Percentiles rank a stretch among this genome's conserved stretches.
Conservation (phyloP, 2,797 vertebrate genomes). For the Columba guinea region DNA sequence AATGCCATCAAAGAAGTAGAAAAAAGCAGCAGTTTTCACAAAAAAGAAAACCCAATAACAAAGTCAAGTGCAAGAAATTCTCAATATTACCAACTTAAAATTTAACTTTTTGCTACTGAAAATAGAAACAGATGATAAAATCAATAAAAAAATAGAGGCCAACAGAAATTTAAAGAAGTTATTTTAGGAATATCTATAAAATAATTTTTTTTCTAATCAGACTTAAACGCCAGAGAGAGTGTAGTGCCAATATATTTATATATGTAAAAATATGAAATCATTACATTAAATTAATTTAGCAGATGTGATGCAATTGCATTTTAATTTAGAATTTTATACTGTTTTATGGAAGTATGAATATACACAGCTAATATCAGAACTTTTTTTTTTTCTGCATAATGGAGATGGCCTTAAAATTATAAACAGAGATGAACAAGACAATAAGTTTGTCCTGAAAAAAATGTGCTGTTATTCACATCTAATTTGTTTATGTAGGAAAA, state of each 20-base stretch:
- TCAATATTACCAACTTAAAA: not conserved
- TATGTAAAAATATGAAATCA: not conserved
- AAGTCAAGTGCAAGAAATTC: not conserved
- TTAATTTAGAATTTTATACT: not conserved
- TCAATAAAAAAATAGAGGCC: not conserved
- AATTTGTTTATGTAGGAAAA: not conserved
- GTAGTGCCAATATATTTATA: not conserved
- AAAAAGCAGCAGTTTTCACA: not conserved
- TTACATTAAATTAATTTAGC: not conserved
- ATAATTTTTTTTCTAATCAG: not conserved
- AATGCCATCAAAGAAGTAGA: not conserved
- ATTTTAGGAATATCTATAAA: not conserved
- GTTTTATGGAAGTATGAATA: not conserved
- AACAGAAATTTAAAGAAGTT: not conserved
- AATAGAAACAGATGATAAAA: not conserved
- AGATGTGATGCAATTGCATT: not conserved
- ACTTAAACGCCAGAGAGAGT: not conserved
- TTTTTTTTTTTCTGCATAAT: not conserved
- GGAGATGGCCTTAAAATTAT: not conserved
- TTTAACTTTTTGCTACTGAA: not conserved
- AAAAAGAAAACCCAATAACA: not conserved
- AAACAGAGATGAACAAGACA: not conserved
- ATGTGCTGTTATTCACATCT: not conserved
- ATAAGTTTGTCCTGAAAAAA: not conserved
- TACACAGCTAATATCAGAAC: not conserved